Base-by-base conservation (phyloP, 2,797 vertebrate genomes). In the Pseudochaenichthys georgianus region DNA sequence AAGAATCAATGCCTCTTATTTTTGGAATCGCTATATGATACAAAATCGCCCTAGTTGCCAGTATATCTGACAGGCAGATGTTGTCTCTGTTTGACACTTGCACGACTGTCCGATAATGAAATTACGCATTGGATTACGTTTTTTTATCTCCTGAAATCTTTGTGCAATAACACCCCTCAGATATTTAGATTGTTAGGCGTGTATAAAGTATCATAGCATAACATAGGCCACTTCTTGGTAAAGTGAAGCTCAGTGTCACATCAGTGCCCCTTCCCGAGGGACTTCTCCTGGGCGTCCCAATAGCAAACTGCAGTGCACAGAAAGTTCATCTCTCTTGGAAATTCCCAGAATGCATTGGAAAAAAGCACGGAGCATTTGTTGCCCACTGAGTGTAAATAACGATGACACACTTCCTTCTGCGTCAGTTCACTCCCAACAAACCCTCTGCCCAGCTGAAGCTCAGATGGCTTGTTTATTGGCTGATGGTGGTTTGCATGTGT, bases 341-440 rank as follows among this genome's bases (percentile, higher is more conserved):
- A 46, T 69, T 75, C 77, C 77, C 77, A 75, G 61, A 78, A 75
- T 77, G 52, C 58, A 50, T 54, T 64, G 74, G 9, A 64, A 70
- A 70, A 77, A 77, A 60, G 58, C 59, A 61, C 0, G 58, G 34
- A 70, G 65, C 45, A 21, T 75, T 64, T 54, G 64, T 54, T 17
- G 68, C 70, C 71, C 64, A 43, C 78, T 38, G 75, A 78, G 55
- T 85, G 76, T 76, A 85, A 83, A 51, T 52, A 83, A 81, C 21
- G 7, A 28, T 64, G 13, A 0, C 55, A 28, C 65, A 65, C 34
- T 80, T 76, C 59, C 34, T 80, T 76, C 59, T 58, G 72, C 73
- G 67, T 82, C 62, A 16, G 28, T 73, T 13, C 68, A 16, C 69
- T 48, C 70, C 53, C 1, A 38, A 77, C 73, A 68, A 80, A 58